Percentiles rank a stretch among this genome's conserved stretches.
Evolutionary conservation across 2,797 vertebrate genomes (phyloP).

Genomic region (Acridotheres tristis): DNA sequence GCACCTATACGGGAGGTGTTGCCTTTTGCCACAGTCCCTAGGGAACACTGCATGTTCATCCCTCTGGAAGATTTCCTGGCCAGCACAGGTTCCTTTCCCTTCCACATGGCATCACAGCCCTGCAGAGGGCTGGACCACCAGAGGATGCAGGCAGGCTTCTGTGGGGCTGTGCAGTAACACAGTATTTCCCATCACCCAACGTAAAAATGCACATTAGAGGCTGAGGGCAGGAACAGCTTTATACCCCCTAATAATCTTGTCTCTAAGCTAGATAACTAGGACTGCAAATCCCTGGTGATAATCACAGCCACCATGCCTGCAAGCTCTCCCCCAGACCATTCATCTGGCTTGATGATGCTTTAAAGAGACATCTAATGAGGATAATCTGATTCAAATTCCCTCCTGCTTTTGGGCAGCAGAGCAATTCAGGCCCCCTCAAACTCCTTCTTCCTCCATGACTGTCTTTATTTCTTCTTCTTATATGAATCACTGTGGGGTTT

Average conservation of each 20-base stretch:
- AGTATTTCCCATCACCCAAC: background rate
- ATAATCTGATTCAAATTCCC: constrained; percentile 65
- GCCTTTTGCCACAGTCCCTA: background rate
- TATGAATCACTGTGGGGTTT: constrained; percentile 64
- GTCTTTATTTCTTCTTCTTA: constrained; percentile 65
- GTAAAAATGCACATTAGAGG: background rate
- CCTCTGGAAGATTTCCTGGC: background rate
- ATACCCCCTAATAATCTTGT: constrained; percentile 56
- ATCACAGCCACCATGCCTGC: constrained; percentile 60
- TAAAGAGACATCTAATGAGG: constrained; percentile 64
- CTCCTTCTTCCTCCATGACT: constrained; percentile 40
- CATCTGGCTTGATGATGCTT: constrained; percentile 56
- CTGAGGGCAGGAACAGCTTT: constrained; percentile 39
- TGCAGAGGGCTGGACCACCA: background rate
- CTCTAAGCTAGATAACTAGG: constrained; percentile 58
- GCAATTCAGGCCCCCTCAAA: constrained; percentile 29
- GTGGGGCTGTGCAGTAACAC: accelerated
- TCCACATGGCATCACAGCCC: background rate
- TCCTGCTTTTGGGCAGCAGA: constrained; percentile 59
- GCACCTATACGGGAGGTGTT: background rate
- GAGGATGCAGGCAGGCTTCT: background rate
- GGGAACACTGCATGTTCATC: accelerated
- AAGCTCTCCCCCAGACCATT: constrained; percentile 53
- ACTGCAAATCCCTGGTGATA: constrained; percentile 58
- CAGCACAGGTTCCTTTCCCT: background rate